Base-by-base conservation (phyloP, 2,797 vertebrate genomes). In the Pempheris klunzingeri region DNA sequence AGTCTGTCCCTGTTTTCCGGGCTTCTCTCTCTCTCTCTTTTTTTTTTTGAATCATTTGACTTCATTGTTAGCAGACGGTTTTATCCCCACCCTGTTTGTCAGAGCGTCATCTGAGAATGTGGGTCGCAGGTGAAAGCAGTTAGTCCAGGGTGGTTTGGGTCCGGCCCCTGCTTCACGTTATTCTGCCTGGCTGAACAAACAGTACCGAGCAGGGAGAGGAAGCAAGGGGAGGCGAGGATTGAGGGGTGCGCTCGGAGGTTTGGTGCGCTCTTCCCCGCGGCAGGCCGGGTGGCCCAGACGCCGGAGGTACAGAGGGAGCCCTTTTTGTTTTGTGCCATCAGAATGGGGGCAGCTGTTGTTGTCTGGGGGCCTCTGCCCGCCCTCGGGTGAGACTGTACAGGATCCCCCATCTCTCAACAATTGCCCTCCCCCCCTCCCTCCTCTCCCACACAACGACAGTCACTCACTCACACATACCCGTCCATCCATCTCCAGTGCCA, bases 101-200 rank as follows among this genome's bases (percentile, higher is more conserved):
- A 43, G 78, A 69, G 55, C 28, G 67, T 77, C 76, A 49, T 87
- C 69, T 52, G 71, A 85, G 88, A 89, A 92, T 87, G 83, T 87
- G 90, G 88, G 89, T 90, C 76, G 81, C 86, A 90, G 90, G 88
- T 91, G 87, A 90, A 88, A 87, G 74, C 81, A 39, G 87, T 85
- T 88, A 76, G 71, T 74, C 70, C 71, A 30, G 81, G 36, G 46
- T 47, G 76, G 76, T 89, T 84, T 65, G 20, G 32, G 60, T 80
- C 71, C 10, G n/a, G 68, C 78, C 77, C 62, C 79, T 67, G 73
- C 73, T 66, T 73, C 63, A 47, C 58, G 58, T 93, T 93, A 82
- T 92, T 91, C 91, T 76, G 86, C 87, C 82, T 92, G 88, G 71
- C 80, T 91, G 90, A 94, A 91, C 93, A 93, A 94, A 92, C 91